A percentile compares a stretch with the other conserved stretches of the same genome.
phyloP scores from a whole-genome alignment of 2,888 invertebrate genomes.

The Artemia sinica region DNA sequence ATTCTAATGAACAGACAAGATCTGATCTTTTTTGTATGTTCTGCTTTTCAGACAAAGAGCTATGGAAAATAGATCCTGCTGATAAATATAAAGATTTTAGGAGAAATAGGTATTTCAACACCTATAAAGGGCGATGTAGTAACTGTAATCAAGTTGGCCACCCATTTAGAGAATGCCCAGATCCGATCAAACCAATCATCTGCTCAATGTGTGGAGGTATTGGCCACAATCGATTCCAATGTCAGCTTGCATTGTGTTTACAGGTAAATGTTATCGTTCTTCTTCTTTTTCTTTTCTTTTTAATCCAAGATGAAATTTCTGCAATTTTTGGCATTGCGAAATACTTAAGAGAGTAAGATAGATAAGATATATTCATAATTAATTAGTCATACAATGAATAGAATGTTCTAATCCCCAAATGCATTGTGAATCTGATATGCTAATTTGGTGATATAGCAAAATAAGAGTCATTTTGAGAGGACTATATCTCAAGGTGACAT shows the following conservation, averaged over 20 bases:
- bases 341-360: no score
- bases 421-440: no score
- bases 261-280: constrained; percentile 14
- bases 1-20: no score
- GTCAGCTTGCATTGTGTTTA: constrained; percentile 18
- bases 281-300: no score
- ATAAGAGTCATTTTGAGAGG: no score
- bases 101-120: constrained; percentile 19
- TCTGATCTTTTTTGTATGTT: neutral
- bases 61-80: neutral
- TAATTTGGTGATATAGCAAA: no score
- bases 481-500: no score
- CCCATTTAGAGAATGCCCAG: constrained; percentile 16
- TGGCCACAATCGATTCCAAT: constrained; percentile 18
- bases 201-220: constrained; percentile 19
- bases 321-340: no score
- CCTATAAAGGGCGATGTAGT: constrained; percentile 16
- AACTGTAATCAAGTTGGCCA: constrained; percentile 21
- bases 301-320: no score
- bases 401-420: no score
- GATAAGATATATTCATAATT: no score
- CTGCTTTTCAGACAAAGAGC: neutral
- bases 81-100: neutral
- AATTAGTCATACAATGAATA: no score
- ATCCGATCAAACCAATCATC: constrained; percentile 15